These are phyloP conservation scores for Gymnoscelis rufifasciata DNA, from an alignment of 2,888 invertebrate species.

Conservation along the genomic window DNA sequence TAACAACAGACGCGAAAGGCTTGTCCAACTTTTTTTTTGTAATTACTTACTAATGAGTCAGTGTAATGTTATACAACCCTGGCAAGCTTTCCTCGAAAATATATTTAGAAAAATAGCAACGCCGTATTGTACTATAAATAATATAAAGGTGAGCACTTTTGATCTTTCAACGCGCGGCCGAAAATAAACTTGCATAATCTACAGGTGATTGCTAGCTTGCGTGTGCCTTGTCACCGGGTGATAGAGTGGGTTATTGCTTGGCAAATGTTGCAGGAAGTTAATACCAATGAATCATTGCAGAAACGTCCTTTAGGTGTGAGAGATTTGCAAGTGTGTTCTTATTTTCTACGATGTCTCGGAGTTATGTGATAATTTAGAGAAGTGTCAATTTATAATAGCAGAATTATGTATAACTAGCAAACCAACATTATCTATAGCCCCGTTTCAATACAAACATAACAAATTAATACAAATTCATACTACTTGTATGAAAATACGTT, in stretches of 20 bases:
- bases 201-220: constrained; percentile 21
- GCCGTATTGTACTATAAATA: constrained; percentile 16
- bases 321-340: neutral
- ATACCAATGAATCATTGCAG: constrained; percentile 19
- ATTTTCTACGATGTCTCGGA: neutral
- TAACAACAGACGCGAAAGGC: too few relatives aligned
- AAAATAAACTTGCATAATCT: constrained; percentile 24
- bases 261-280: constrained; percentile 20
- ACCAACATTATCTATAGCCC: too few relatives aligned
- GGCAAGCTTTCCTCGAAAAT: neutral
- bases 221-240: constrained; percentile 6
- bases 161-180: constrained; percentile 20
- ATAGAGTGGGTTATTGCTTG: constrained; percentile 16
- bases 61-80: neutral
- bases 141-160: constrained; percentile 21
- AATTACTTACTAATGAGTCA: too few relatives aligned
- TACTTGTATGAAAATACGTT: too few relatives aligned
- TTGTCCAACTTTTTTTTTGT: too few relatives aligned
- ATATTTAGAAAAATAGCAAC: neutral
- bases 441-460: too few relatives aligned
- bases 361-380: neutral
- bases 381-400: too few relatives aligned
- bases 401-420: too few relatives aligned
- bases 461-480: too few relatives aligned
- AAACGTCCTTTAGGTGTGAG: neutral